Conservation (phyloP, 2,113 vertebrate species). For the Eublepharis macularius region DNA sequence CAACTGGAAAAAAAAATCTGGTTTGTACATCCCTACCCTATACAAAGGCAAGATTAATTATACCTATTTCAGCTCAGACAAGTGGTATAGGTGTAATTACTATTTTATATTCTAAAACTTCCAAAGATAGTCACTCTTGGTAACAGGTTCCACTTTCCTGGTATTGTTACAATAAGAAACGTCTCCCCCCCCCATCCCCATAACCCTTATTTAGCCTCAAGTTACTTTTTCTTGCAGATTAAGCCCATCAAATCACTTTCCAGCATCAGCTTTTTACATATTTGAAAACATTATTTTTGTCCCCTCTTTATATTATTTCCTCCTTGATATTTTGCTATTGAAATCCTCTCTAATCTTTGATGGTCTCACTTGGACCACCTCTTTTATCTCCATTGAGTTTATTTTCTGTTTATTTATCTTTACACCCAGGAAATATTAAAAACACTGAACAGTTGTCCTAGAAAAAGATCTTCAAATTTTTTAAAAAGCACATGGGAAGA, state of each 20-base stretch:
- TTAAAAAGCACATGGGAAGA: not conserved
- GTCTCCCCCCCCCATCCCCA: not conserved
- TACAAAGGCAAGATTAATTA: slow-evolving; percentile 9
- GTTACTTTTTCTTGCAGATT: not conserved
- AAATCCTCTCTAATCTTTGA: slow-evolving; percentile 1
- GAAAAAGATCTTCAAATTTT: not conserved
- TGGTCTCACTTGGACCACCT: not conserved
- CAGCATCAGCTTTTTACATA: not conserved
- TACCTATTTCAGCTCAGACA: slow-evolving; percentile 2
- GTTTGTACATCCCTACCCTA: not conserved
- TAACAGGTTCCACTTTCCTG: not conserved
- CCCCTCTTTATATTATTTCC: not conserved
- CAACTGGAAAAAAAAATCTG: not conserved
- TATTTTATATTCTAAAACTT: slow-evolving; percentile 14
- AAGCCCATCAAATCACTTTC: slow-evolving; percentile 5
- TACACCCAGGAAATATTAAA: not conserved
- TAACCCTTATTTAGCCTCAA: not conserved
- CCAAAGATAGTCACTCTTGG: not conserved
- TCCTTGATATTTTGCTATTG: not conserved
- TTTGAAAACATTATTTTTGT: slow-evolving; percentile 9
- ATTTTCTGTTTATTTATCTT: not conserved
- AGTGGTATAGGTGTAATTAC: slow-evolving; percentile 4
- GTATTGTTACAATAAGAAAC: not conserved
- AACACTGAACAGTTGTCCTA: rapidly evolving
- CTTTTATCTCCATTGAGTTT: slow-evolving; percentile 13